Evolutionary conservation across 2,888 invertebrate species (phyloP).

Genomic region (Nezara viridula): DNA sequence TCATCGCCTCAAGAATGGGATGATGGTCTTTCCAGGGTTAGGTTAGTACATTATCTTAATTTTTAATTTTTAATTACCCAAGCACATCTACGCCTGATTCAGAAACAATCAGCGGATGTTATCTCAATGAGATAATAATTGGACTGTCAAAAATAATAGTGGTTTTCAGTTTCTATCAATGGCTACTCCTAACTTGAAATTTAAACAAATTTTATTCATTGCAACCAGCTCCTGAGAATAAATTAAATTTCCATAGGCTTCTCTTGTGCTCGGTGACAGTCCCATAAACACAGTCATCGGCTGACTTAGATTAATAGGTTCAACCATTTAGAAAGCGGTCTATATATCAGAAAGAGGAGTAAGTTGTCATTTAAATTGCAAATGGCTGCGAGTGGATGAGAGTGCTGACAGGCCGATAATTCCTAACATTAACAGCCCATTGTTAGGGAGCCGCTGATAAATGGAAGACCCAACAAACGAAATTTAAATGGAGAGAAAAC

Average conservation of each 20-base stretch:
- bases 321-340: slow-evolving; percentile 4
- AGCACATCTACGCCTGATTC: background rate
- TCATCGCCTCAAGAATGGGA: no score
- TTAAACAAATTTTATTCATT: background rate
- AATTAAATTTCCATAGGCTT: slow-evolving; percentile 2
- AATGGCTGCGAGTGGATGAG: background rate
- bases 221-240: slow-evolving; percentile 4
- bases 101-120: background rate
- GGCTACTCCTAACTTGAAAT: background rate
- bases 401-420: slow-evolving; percentile 10
- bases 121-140: background rate
- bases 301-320: slow-evolving; percentile 21
- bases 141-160: background rate
- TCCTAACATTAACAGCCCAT: slow-evolving; percentile 16
- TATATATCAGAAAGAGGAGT: slow-evolving; percentile 8
- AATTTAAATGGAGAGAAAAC: background rate
- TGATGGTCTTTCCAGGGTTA: no score
- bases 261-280: background rate
- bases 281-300: background rate
- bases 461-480: background rate
- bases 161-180: background rate
- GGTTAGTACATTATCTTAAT: no score
- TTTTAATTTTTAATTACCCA: no score
- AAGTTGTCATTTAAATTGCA: slow-evolving; percentile 9
- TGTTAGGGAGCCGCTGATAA: slow-evolving; percentile 12